Evolutionary conservation across 2,888 invertebrate genomes (phyloP).

Genomic region (Nomada ferruginata): DNA sequence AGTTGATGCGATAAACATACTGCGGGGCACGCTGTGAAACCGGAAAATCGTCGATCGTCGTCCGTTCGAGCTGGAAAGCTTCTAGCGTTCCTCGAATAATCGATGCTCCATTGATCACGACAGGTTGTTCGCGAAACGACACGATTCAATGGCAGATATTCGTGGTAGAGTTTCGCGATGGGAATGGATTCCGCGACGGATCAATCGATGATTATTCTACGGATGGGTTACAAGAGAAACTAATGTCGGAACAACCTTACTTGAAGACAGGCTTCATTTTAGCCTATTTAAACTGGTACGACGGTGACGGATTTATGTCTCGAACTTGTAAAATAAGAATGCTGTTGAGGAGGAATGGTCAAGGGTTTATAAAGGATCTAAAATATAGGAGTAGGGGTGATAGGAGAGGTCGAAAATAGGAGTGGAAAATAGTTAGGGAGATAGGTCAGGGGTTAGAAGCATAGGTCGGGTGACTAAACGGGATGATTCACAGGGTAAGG

Average conservation of each 20-base stretch:
- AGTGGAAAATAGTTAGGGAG: no score
- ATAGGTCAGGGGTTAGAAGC: no score
- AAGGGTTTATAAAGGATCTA: no score
- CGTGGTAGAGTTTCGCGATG: background rate
- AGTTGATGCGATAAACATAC: slow-evolving; percentile 21
- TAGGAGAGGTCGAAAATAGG: no score
- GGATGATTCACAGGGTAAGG: no score
- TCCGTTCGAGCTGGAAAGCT: background rate
- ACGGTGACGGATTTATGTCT: background rate
- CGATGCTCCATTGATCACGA: background rate
- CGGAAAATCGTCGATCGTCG: slow-evolving; percentile 18
- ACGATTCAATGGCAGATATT: background rate
- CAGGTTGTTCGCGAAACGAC: background rate
- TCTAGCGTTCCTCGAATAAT: slow-evolving; percentile 1
- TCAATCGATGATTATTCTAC: background rate
- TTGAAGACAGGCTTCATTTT: no score
- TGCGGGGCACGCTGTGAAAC: slow-evolving; percentile 13
- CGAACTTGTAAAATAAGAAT: no score
- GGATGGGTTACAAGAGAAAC: no score
- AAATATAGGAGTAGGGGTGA: no score
- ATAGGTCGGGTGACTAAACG: no score
- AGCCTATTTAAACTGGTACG: background rate
- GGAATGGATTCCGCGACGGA: background rate
- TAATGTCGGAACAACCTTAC: no score
- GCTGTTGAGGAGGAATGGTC: no score